Conservation (phyloP, 2,888 invertebrate species). For the Drosophila tanythrix region DNA sequence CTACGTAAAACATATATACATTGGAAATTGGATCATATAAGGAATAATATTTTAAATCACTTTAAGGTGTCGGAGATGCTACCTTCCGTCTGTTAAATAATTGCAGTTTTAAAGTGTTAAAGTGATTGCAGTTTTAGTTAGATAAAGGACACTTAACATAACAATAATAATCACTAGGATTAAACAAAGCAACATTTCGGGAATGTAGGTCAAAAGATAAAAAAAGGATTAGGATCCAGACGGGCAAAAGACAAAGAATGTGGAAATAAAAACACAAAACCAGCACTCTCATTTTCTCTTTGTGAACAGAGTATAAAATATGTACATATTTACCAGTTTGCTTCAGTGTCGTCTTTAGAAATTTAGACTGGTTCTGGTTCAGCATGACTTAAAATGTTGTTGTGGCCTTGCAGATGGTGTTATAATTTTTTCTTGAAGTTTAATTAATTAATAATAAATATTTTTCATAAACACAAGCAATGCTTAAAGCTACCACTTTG, state of each 20-base stretch:
- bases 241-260: background rate
- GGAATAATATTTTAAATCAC: background rate
- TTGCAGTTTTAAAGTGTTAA: too few species aligned
- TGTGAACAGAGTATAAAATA: background rate
- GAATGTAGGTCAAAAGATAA: background rate
- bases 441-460: background rate
- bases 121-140: too few species aligned
- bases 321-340: background rate
- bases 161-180: background rate
- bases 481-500: background rate
- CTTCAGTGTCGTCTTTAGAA: constrained; percentile 1
- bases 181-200: background rate
- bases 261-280: background rate
- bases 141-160: background rate
- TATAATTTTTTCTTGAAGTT: background rate
- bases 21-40: background rate
- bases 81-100: background rate
- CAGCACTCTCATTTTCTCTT: background rate
- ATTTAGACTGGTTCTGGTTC: constrained; percentile 30
- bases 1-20: background rate
- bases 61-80: background rate
- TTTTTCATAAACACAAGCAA: background rate
- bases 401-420: background rate
- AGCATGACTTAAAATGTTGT: background rate
- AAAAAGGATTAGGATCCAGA: background rate